Conservation (phyloP, 2,113 vertebrate genomes). For the Calidris pugnax region DNA sequence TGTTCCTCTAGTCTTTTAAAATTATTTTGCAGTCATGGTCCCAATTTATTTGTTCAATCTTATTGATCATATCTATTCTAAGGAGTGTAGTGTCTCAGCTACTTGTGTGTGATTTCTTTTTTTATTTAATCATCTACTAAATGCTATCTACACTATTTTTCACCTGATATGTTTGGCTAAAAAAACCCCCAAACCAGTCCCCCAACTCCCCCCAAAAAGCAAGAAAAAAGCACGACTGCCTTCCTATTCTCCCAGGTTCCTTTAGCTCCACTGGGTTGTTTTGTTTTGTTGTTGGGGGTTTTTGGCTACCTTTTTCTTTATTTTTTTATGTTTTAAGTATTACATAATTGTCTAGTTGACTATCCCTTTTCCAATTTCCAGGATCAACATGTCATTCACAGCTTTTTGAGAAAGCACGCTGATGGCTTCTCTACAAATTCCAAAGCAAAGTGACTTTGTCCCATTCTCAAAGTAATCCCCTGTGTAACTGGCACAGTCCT, state of each 20-base stretch:
- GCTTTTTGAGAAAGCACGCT: slow-evolving; percentile 3
- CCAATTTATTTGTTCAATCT: not conserved
- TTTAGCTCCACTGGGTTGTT: not conserved
- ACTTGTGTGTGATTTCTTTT: not conserved
- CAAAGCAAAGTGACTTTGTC: not conserved
- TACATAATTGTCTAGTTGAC: not conserved
- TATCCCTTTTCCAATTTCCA: not conserved
- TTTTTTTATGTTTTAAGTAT: not conserved
- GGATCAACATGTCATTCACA: not conserved
- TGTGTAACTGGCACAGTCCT: not conserved
- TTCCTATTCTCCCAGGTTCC: not conserved
- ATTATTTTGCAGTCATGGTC: not conserved
- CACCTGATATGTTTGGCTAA: not conserved
- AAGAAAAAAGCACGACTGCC: not conserved
- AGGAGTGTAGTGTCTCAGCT: not conserved
- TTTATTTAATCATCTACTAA: not conserved
- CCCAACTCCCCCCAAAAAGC: accelerated
- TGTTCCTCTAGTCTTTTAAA: not conserved
- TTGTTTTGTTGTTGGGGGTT: not conserved
- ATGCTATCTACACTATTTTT: not conserved
- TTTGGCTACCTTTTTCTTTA: not conserved
- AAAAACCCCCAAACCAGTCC: accelerated
- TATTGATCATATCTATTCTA: not conserved
- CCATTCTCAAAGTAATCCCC: not conserved
- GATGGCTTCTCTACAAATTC: not conserved